A percentile compares a stretch with the other conserved stretches of the same genome.
These are phyloP conservation scores for Hemicordylus capensis DNA, from an alignment of 2,113 vertebrate species.

Conservation along the genomic window DNA sequence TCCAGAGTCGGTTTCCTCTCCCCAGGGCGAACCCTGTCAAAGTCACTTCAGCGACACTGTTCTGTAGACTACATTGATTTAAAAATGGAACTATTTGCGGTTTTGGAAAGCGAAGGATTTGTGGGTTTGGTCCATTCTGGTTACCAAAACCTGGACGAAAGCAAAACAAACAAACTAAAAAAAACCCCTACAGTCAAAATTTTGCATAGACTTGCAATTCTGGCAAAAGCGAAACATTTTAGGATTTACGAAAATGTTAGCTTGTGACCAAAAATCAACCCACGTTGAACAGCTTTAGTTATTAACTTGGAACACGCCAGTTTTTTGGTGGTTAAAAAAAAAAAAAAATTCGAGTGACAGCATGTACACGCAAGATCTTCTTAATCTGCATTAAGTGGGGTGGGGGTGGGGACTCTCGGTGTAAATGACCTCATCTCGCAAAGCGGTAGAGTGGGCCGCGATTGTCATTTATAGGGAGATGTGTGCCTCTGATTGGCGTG, in stretches of 20 bases:
- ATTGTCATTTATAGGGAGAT: background rate
- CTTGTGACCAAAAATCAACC: slow-evolving; percentile 30
- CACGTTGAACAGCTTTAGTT: slow-evolving; percentile 29
- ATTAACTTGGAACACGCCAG: slow-evolving; percentile 20
- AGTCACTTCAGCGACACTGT: background rate
- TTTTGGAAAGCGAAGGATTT: background rate
- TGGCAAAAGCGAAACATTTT: slow-evolving; percentile 16
- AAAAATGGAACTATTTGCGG: background rate
- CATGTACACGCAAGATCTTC: slow-evolving; percentile 12
- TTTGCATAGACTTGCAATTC: background rate
- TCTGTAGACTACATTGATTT: background rate
- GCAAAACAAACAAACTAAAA: background rate
- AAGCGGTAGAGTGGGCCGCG: background rate
- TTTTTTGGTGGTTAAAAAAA: too few species aligned
- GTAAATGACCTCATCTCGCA: slow-evolving; percentile 15
- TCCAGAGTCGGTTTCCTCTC: background rate
- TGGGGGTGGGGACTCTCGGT: background rate
- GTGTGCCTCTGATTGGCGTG: slow-evolving; percentile 13
- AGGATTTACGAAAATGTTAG: background rate
- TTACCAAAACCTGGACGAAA: background rate
- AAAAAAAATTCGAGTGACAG: slow-evolving; percentile 4
- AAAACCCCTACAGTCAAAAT: background rate
- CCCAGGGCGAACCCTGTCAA: background rate
- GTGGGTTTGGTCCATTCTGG: background rate
- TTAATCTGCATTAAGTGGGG: slow-evolving; percentile 7